Evolutionary conservation across 2,113 vertebrate species (phyloP), one percentile per base, ranked within the genome.

Genomic region (Toxotes chatareus): DNA sequence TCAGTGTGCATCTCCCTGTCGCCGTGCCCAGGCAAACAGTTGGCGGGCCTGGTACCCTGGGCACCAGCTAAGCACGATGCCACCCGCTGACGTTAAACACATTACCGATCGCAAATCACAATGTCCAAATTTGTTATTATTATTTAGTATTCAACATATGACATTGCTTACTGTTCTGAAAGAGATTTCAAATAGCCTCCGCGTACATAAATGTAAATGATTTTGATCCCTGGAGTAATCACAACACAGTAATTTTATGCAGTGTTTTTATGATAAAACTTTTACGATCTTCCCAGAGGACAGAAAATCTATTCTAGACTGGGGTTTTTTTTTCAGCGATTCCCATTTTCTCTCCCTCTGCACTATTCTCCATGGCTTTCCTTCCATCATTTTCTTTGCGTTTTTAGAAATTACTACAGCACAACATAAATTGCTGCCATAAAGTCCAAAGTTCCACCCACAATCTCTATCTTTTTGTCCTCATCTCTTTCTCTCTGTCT

Each of bases 1-100:
- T 68, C 67, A 62, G 55, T 67, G 49, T 53, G 60, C 69, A 21
- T 86, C 34, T 64, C 47, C 27, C 49, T 81, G 76, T 83, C 66
- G 53, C 74, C 23, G 59, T 84, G 83, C 81, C 88, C 80, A 66
- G 74, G 53, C 46, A 73, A 75, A 84, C 82, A 80, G 84, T 84
- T 88, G 89, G 86, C n/a, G 3, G 47, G 65, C 64, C 46, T 8
- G 27, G n/a, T 67, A 76, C 69, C 73, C 59, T 67, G 47, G 78
- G 69, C 76, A 51, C 62, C 55, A 16, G 61, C 74, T 40, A 64
- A 83, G 60, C 61, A 59, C 0, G 5, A 73, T 36, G 73, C 77
- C 77, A 61, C 62, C 63, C 46, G 11, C 68, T 88, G 69, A 89
- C 66, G n/a, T 67, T 74, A 19, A 64, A 21, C 76, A 68, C 32